These are phyloP conservation scores for Osmerus eperlanus DNA, from an alignment of 2,113 vertebrate genomes.

Conservation along the genomic window DNA sequence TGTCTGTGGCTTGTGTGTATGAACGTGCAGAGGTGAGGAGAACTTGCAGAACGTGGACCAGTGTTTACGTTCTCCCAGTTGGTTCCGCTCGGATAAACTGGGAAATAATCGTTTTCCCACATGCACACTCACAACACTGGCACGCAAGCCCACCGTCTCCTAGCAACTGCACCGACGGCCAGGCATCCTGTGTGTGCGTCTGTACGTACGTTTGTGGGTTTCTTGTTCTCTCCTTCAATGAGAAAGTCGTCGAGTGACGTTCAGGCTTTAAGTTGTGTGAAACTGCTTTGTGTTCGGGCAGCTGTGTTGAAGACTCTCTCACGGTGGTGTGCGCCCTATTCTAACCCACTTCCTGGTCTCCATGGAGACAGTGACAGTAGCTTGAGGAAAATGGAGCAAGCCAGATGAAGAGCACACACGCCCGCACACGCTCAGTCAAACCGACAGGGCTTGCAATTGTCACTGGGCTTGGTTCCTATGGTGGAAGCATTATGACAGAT, in stretches of 20 bases:
- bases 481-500: too few species aligned
- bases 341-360: conserved; percentile 59
- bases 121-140: conserved; percentile 26
- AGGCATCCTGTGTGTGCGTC: conserved; percentile 50
- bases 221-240: conserved; percentile 24
- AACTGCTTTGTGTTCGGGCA: not conserved
- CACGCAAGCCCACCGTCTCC: conserved; percentile 56
- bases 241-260: conserved; percentile 8
- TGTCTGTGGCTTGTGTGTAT: too few species aligned
- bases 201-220: not conserved
- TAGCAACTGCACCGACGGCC: conserved; percentile 61
- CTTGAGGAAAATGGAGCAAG: conserved; percentile 41
- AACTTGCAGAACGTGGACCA: not conserved
- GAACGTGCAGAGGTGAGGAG: too few species aligned
- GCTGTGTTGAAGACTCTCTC: not conserved
- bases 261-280: not conserved
- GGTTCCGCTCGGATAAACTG: conserved; percentile 43
- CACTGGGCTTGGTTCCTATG: too few species aligned
- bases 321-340: not conserved
- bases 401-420: conserved; percentile 40
- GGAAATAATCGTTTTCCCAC: conserved; percentile 29
- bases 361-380: conserved; percentile 62
- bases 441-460: too few species aligned
- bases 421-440: conserved; percentile 4
- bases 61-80: conserved; percentile 13